These are phyloP conservation scores for Perca flavescens DNA, from an alignment of 2,113 vertebrate genomes.

Conservation along the genomic window DNA sequence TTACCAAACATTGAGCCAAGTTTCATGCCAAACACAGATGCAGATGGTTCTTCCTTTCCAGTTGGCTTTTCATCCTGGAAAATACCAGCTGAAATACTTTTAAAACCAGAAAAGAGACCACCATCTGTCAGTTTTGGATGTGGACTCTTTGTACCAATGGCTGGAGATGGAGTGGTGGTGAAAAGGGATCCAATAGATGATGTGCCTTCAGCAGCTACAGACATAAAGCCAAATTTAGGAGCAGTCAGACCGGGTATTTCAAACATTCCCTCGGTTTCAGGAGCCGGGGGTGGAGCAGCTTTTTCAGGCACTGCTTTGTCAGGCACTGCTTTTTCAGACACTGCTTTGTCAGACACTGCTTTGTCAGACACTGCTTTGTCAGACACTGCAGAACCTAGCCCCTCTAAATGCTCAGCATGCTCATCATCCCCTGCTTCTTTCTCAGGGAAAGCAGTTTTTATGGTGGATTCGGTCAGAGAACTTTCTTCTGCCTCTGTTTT, in stretches of 20 bases:
- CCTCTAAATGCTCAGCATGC: slow-evolving; percentile 9
- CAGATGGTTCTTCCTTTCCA: slow-evolving; percentile 71
- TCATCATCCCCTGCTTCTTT: slow-evolving; percentile 15
- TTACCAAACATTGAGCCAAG: slow-evolving; percentile 86
- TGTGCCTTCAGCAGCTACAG: slow-evolving; percentile 80
- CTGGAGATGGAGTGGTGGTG: slow-evolving; percentile 76
- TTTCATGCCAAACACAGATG: slow-evolving; percentile 89
- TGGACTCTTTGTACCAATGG: slow-evolving; percentile 54
- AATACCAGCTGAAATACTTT: slow-evolving; percentile 88
- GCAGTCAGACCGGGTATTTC: slow-evolving; percentile 83
- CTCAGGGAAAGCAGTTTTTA: slow-evolving; percentile 15
- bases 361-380: neutral
- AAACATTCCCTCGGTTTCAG: slow-evolving; percentile 79
- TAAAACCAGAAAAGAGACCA: slow-evolving; percentile 89
- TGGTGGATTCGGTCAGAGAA: slow-evolving; percentile 26
- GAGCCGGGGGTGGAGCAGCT: slow-evolving; percentile 12
- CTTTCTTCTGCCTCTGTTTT: slow-evolving; percentile 59
- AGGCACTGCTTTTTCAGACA: no score
- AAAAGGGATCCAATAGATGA: slow-evolving; percentile 90
- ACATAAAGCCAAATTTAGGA: slow-evolving; percentile 87
- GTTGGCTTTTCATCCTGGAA: slow-evolving; percentile 87
- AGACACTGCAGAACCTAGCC: neutral
- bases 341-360: slow-evolving; percentile 44
- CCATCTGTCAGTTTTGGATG: slow-evolving; percentile 72
- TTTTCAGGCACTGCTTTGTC: slow-evolving; percentile 38